Conservation (phyloP, 30 jellyfish, hydroid and myxozoan genomes). For the Sanderia malayensis region DNA sequence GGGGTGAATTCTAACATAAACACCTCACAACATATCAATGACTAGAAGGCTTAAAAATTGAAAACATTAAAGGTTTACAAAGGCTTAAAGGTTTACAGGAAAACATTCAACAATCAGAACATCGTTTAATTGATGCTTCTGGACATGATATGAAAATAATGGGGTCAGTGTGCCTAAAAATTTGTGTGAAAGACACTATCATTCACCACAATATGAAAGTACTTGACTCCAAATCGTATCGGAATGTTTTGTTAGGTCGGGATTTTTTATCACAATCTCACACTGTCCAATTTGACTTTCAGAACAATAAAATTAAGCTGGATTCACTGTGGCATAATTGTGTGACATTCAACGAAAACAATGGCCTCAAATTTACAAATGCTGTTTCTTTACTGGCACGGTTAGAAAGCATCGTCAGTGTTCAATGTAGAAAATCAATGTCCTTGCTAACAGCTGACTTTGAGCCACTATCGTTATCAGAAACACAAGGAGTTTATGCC, state of each 20-base stretch:
- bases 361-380: no score
- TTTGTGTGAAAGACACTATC: not conserved
- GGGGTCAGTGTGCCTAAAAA: not conserved
- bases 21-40: no score
- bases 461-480: conserved; percentile 24
- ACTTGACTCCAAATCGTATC: conserved; percentile 32
- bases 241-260: conserved; percentile 31
- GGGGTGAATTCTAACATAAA: no score
- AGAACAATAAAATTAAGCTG: no score
- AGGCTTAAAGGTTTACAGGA: no score
- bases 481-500: conserved; percentile 24
- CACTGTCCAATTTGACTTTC: no score
- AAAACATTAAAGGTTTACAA: no score
- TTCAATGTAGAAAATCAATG: conserved; percentile 47
- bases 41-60: no score
- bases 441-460: conserved; percentile 49
- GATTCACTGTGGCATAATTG: no score
- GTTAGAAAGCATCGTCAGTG: not conserved
- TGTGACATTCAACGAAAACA: no score
- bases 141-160: not conserved
- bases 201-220: conserved; percentile 11
- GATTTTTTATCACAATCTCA: conserved; percentile 19
- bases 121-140: conserved; percentile 7
- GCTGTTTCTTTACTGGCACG: no score
- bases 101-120: no score